Evolutionary conservation across 1,140 invertebrate genomes (phyloP), one percentile per base, ranked within the genome.

Genomic region (Eufriesea mexicana): DNA sequence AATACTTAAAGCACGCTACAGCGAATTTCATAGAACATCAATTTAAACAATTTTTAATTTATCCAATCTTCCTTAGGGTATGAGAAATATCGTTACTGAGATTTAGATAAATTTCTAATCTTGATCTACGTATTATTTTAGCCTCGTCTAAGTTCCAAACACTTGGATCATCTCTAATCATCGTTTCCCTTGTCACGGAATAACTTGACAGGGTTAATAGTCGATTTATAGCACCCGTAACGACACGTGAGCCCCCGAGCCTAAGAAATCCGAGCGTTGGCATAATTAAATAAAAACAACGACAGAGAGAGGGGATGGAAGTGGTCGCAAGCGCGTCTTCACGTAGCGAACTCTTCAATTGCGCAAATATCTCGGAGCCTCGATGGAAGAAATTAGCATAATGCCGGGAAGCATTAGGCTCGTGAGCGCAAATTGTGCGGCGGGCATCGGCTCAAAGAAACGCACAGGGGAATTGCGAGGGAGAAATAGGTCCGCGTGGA

Each of bases 321-420:
- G 79, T 67, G 71, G 86, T 87, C 83, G 76, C 83, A 83, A 88
- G 77, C 82, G 87, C 85, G 51, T 87, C 85, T 87, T 87, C 80
- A 82, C 73, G 78, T 79, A 76, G 86, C 74, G 61, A 79, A 87
- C 73, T 89, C 81, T 89, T 84, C 77, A 64, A 89, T 88, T 86
- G 89, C 84, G 89, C 81, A 90, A 90, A 90, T 90, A 90, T 89
- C 89, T 88, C 84, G 64, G 66, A 80, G 87, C 73, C 25, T 62
- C 87, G 79, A 77, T 80, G 75, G 83, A 76, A 86, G 84, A 73
- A 90, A 90, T 90, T 90, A 90, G 85, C 89, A 90, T 90, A 90
- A 90, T 89, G 89, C 83, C 85, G 84, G 68, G 89, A 90, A 90
- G 86, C 89, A 90, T 86, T 90, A 90, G 85, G 82, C 81, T 83